These are phyloP conservation scores for Neocrepidodera transversa DNA, from an alignment of 2,888 invertebrate species.

Conservation along the genomic window DNA sequence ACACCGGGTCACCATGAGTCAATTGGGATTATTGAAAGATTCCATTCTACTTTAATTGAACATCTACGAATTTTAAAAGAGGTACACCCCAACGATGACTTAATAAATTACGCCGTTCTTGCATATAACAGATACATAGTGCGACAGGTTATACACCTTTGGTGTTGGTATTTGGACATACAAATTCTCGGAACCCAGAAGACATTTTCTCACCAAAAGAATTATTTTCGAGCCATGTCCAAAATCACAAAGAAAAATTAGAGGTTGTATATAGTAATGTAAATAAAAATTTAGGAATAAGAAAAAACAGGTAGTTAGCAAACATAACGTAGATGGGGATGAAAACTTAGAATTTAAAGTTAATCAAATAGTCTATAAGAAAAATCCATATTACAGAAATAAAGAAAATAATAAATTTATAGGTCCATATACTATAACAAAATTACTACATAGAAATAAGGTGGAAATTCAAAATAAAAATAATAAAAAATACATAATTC, in stretches of 20 bases:
- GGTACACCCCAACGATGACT: background rate
- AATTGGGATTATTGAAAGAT: constrained; percentile 22
- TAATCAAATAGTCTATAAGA: background rate
- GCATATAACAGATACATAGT: background rate
- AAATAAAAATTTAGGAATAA: background rate
- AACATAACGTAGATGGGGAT: background rate
- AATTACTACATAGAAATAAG: background rate
- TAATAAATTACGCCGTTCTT: background rate
- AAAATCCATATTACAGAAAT: background rate
- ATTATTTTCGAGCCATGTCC: background rate
- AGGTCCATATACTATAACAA: background rate
- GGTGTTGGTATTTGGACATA: background rate
- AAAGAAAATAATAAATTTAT: constrained; percentile 1
- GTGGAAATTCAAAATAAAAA: background rate
- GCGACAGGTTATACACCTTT: background rate
- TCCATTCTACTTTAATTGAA: constrained; percentile 16
- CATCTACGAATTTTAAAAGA: constrained; percentile 7
- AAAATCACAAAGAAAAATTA: constrained; percentile 1
- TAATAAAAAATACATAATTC: background rate
- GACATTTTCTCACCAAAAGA: background rate
- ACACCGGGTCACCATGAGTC: constrained; percentile 24
- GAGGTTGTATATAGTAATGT: background rate
- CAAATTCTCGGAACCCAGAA: background rate
- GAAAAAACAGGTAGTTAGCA: background rate
- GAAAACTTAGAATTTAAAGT: background rate